Percentiles rank a stretch among this genome's conserved stretches.
Evolutionary conservation across 2,888 invertebrate genomes (phyloP).

Genomic region (Protonemura montana): DNA sequence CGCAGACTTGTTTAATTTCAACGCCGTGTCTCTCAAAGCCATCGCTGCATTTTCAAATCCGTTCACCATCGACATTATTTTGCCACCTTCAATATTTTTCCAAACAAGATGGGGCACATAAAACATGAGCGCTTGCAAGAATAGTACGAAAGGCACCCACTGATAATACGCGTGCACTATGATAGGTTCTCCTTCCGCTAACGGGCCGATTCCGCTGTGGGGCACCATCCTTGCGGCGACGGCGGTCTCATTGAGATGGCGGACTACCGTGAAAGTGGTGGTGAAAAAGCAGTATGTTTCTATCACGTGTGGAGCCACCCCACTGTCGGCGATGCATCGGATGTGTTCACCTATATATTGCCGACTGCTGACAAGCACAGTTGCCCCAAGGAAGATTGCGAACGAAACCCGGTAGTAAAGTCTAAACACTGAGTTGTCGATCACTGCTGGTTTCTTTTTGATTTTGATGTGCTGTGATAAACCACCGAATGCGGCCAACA

Average conservation of each 20-base stretch:
- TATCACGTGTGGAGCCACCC: conserved; percentile 50
- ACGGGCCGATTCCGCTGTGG: conserved; percentile 55
- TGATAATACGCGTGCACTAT: conserved; percentile 59
- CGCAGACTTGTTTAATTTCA: neutral
- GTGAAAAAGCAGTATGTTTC: conserved; percentile 53
- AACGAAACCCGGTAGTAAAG: conserved; percentile 56
- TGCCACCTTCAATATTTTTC: conserved; percentile 57
- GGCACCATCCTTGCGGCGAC: neutral
- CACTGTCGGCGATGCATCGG: conserved; percentile 50
- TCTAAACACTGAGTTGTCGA: conserved; percentile 55
- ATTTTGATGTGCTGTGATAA: conserved; percentile 50
- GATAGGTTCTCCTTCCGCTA: conserved; percentile 52
- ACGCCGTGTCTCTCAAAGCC: conserved; percentile 16
- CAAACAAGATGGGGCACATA: conserved; percentile 58
- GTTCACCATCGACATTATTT: conserved; percentile 53
- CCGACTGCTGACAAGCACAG: conserved; percentile 57
- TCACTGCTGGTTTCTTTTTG: conserved; percentile 53
- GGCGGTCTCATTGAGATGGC: conserved; percentile 46
- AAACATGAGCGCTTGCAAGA: conserved; percentile 58
- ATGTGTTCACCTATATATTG: conserved; percentile 53
- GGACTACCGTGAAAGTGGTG: conserved; percentile 48
- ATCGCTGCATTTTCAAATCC: conserved; percentile 42
- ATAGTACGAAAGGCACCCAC: conserved; percentile 60
- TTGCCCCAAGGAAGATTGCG: conserved; percentile 57
- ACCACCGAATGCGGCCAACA: conserved; percentile 56